Base-by-base conservation (phyloP, 2,888 invertebrate genomes). In the Coleophora deauratella region DNA sequence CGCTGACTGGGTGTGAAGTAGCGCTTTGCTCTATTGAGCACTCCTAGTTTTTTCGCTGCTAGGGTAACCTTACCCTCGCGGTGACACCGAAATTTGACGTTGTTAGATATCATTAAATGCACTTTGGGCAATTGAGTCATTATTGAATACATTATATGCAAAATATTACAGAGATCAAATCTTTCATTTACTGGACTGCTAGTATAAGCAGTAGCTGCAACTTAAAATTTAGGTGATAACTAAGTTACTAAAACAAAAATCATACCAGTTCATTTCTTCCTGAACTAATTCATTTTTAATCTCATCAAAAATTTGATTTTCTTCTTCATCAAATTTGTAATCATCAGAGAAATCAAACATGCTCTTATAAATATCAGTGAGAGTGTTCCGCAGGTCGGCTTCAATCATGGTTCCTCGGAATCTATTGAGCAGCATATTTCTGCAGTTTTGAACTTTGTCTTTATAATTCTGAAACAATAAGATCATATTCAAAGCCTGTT, bases 201-300 rank as follows among this genome's bases (percentile, higher is more conserved):
- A n/a, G n/a, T n/a, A n/a, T n/a, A n/a, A n/a, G n/a, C n/a, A n/a
- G n/a, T n/a, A n/a, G n/a, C n/a, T n/a, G n/a, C n/a, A n/a, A n/a
- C n/a, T n/a, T n/a, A n/a, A n/a, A n/a, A n/a, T n/a, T 21, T 21
- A 6, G 6, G 21, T 21, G 6, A 21, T 4, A 21, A 21, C 21
- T n/a, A 21, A 21, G 21, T 21, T 21, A 21, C 21, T 21, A 21
- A 21, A 31, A 31, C 31, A 31, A 31, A 7, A 10, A 51, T 21
- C 47, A 44, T 60, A 84, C 82, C 85, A 82, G 49, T 80, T 59
- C 27, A 80, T 50, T 61, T 85, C 84, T 54, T 82, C 81, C 47
- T 79, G 73, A 11, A 85, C 65, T 37, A 85, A 62, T 53, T 85
- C 81, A 50, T 66, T 65, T 59, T 71, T 72, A 35, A 85, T 62